Conservation (phyloP, 2,113 vertebrate species). For the Lanius collurio region DNA sequence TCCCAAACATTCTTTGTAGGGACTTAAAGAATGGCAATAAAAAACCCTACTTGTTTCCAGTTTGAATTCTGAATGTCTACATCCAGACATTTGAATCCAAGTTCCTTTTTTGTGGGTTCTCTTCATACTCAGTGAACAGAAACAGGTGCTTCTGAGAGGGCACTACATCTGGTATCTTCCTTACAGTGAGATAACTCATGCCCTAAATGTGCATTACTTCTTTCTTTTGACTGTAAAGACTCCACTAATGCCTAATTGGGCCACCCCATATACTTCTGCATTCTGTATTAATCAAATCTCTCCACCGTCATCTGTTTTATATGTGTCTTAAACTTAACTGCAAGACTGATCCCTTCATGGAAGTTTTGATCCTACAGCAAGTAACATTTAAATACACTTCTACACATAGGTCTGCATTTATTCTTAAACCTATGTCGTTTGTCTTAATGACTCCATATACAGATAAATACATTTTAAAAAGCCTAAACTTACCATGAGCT, state of each 20-base stretch:
- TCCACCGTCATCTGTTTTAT: not conserved
- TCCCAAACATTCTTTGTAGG: not conserved
- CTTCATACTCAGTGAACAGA: not conserved
- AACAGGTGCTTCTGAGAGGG: not conserved
- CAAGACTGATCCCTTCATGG: not conserved
- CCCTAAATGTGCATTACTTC: not conserved
- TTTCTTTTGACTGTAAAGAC: not conserved
- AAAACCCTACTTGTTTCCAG: not conserved
- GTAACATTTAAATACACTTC: not conserved
- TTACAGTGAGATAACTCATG: not conserved
- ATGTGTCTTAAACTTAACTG: not conserved
- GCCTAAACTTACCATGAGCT: conserved; percentile 83
- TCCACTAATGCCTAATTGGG: not conserved
- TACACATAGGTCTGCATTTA: not conserved
- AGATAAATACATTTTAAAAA: not conserved
- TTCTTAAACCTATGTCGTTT: not conserved
- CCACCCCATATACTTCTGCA: not conserved
- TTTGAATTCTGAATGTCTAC: not conserved
- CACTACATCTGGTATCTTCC: not conserved
- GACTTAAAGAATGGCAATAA: not conserved
- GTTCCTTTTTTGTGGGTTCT: not conserved
- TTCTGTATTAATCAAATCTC: not conserved
- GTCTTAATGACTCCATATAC: not conserved
- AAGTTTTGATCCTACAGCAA: not conserved
- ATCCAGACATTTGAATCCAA: not conserved